Base-by-base conservation (phyloP, 2,797 vertebrate genomes). In the Pristis pectinata region DNA sequence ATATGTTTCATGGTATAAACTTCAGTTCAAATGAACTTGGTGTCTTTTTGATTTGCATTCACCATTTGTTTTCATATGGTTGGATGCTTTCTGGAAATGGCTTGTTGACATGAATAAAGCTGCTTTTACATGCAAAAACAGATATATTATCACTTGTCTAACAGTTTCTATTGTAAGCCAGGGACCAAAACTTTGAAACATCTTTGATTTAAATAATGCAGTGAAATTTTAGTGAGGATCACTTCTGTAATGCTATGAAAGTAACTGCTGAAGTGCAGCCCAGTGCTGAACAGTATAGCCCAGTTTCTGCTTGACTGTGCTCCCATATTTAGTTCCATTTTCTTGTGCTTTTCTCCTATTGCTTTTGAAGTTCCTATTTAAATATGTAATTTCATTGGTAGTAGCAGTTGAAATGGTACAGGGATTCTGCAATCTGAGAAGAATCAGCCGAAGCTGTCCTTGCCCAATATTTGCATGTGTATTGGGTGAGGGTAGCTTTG, bases 181-280 rank as follows among this genome's bases (percentile, higher is more conserved):
- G 24, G 7, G 70, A 30, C 70, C 70, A 94, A 56, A n/a, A 94
- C 94, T 94, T 76, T 91, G 37, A 64, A 91, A 91, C 85, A 64
- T 91, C 37, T 91, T 37, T 9, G 17, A 8, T 61, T 64, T 64
- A 64, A 15, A 64, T 61, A 64, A 64, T 34, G 34, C 53, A 19
- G 0, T 34, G 59, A 91, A 91, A 64, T 64, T 91, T 67, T 67
- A 67, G 11, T 59, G 53, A 53, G 7, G 37, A 83, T 49, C 1
- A 17, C 53, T 61, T 89, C 22, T 41, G n/a, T 41, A 19, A 49
- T 41, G n/a, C 37, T 91, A 37, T n/a, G 19, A 67, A 64, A 11
- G n/a, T 91, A 64, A 91, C n/a, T 41, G 34, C 85, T 67, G 22
- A 67, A 19, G 49, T 67, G 22, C 17, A 67, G 15, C 67, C 22